These are phyloP conservation scores for Poicephalus gulielmi DNA, from an alignment of 2,113 vertebrate genomes.

Conservation along the genomic window DNA sequence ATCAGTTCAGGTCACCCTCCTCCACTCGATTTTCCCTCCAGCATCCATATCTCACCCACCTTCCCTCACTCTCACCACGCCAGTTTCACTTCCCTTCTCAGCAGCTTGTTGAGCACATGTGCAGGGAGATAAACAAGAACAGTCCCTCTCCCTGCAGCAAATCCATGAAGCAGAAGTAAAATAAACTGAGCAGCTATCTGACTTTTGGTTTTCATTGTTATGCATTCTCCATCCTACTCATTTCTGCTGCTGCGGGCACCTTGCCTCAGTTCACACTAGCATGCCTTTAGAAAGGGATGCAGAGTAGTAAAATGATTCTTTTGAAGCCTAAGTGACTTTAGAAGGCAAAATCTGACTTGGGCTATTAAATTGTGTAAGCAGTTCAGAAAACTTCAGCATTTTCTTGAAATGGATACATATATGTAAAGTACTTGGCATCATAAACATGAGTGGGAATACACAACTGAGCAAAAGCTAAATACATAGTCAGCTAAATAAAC, in stretches of 20 bases:
- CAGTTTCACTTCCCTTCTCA: background rate
- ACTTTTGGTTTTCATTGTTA: background rate
- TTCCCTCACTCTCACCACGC: background rate
- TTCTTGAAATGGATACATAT: background rate
- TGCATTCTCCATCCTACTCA: background rate
- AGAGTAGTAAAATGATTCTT: background rate
- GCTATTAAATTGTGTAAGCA: background rate
- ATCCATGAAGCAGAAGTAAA: background rate
- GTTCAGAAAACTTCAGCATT: background rate
- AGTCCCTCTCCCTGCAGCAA: background rate
- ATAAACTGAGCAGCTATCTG: background rate
- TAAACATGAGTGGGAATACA: background rate
- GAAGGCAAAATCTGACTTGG: background rate
- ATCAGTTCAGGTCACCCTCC: background rate
- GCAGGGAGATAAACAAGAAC: background rate
- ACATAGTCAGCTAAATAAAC: background rate
- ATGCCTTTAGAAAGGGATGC: background rate
- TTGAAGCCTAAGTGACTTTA: background rate
- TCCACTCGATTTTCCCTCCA: background rate
- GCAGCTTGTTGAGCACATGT: background rate
- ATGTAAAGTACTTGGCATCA: background rate
- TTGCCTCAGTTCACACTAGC: accelerated
- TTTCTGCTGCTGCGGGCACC: accelerated
- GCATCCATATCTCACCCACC: background rate
- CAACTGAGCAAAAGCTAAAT: background rate